phyloP scores from a whole-genome alignment of 2,888 invertebrate genomes.

The Rhagium mordax region DNA sequence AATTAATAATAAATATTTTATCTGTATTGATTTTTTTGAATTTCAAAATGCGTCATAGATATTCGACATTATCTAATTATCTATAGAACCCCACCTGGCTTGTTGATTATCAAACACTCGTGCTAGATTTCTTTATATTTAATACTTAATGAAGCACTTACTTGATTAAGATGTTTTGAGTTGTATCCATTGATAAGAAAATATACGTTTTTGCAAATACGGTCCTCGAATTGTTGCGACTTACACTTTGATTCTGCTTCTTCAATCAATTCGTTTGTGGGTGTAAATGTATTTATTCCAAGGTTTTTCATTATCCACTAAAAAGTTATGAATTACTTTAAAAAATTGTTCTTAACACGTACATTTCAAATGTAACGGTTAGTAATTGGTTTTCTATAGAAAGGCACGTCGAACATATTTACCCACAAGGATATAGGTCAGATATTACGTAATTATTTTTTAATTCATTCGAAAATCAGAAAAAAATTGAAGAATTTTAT shows the following conservation, averaged over 20 bases:
- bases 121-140: not conserved
- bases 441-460: no score
- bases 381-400: no score
- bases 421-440: no score
- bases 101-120: not conserved
- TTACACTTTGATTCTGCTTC: conserved; percentile 67
- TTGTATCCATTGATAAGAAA: conserved; percentile 79
- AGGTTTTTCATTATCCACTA: conserved; percentile 69
- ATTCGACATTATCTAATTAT: no score
- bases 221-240: conserved; percentile 34
- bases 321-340: conserved; percentile 47
- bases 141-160: conserved; percentile 56
- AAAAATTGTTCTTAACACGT: no score
- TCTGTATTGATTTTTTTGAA: no score
- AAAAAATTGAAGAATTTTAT: no score
- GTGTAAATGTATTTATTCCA: conserved; percentile 77
- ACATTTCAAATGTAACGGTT: no score
- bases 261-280: conserved; percentile 72
- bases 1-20: no score
- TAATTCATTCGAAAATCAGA: no score
- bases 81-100: not conserved
- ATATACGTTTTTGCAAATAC: conserved; percentile 77
- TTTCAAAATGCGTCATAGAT: no score
- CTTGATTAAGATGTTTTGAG: conserved; percentile 73
- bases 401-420: no score